Conservation (phyloP, 1,140 invertebrate species). For the Dryas iulia region DNA sequence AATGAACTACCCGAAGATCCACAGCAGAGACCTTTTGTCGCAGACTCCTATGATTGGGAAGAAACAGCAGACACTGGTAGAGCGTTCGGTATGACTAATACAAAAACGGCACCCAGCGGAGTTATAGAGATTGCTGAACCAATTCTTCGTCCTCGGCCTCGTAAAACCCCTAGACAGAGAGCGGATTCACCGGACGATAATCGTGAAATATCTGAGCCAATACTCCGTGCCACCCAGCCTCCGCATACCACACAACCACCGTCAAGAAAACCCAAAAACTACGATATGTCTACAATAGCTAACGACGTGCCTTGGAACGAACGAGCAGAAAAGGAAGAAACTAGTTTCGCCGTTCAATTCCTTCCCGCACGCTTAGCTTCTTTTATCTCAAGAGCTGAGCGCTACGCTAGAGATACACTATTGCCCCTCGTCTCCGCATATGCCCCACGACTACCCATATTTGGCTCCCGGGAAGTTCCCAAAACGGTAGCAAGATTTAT, state of each 20-base stretch:
- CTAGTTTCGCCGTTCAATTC: slow-evolving; percentile 87
- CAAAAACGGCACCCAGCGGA: slow-evolving; percentile 76
- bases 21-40: slow-evolving; percentile 54
- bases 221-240: slow-evolving; percentile 75
- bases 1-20: slow-evolving; percentile 67
- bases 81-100: slow-evolving; percentile 82
- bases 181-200: slow-evolving; percentile 53
- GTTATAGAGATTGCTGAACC: slow-evolving; percentile 86
- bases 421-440: slow-evolving; percentile 88
- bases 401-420: slow-evolving; percentile 88
- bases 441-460: slow-evolving; percentile 85
- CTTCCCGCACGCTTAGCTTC: slow-evolving; percentile 87
- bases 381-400: slow-evolving; percentile 89
- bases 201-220: slow-evolving; percentile 82
- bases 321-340: slow-evolving; percentile 58
- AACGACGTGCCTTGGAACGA: slow-evolving; percentile 56
- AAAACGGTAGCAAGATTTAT: slow-evolving; percentile 69
- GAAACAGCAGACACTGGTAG: slow-evolving; percentile 78
- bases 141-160: slow-evolving; percentile 83
- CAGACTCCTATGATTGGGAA: slow-evolving; percentile 77
- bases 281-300: slow-evolving; percentile 61
- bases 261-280: slow-evolving; percentile 64
- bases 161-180: slow-evolving; percentile 76
- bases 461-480: slow-evolving; percentile 67
- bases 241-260: slow-evolving; percentile 48